phyloP scores from a whole-genome alignment of 2,888 invertebrate species.

The Drosophila leonis region DNA sequence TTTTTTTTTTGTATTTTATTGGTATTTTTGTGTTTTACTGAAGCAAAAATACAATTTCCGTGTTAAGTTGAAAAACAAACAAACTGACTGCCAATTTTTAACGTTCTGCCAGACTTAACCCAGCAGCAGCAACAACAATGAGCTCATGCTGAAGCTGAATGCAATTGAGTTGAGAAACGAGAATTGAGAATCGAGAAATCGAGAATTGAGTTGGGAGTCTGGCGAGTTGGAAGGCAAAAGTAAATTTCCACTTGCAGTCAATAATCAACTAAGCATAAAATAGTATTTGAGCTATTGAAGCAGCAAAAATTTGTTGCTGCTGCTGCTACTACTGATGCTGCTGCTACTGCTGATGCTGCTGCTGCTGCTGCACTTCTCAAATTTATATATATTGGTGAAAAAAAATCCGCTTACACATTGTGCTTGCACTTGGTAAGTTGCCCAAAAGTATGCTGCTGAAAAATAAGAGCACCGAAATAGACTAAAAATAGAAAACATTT shows the following conservation, averaged over 20 bases:
- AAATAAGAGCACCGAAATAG: conserved; percentile 14
- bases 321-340: conserved; percentile 29
- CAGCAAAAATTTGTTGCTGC: conserved; percentile 72
- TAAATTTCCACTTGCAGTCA: conserved; percentile 75
- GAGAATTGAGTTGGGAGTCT: conserved; percentile 26
- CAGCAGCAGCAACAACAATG: conserved; percentile 14
- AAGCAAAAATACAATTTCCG: conserved; percentile 72
- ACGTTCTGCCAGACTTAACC: conserved; percentile 68
- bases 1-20: conserved; percentile 14
- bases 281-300: conserved; percentile 78
- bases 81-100: conserved; percentile 73
- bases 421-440: conserved; percentile 52
- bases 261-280: conserved; percentile 80
- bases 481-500: conserved; percentile 31
- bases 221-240: conserved; percentile 45
- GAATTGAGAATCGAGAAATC: conserved; percentile 21
- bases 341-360: conserved; percentile 28
- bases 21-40: conserved; percentile 20
- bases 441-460: conserved; percentile 32
- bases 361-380: conserved; percentile 23
- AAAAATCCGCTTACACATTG: conserved; percentile 67
- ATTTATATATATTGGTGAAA: conserved; percentile 20
- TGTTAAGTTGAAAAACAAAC: conserved; percentile 76
- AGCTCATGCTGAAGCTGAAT: conserved; percentile 20
- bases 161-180: conserved; percentile 41